Conservation (phyloP, 2,888 invertebrate species). For the Ochropleura plecta region DNA sequence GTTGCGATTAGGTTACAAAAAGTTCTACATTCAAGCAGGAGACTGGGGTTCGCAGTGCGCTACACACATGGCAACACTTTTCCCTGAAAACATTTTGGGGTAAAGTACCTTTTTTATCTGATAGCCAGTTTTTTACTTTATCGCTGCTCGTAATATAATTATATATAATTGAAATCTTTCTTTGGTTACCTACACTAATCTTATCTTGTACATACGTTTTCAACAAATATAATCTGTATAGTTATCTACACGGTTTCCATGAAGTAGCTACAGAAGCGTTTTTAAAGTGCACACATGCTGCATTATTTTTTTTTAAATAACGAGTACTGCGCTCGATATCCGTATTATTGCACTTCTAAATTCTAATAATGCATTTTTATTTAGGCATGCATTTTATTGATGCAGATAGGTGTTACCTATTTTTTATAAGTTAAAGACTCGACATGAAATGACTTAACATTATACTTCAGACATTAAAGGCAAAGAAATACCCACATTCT, state of each 20-base stretch:
- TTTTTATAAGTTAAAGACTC: too few species aligned
- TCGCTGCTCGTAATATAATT: background rate
- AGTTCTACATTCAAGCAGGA: slow-evolving; percentile 94
- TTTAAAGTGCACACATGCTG: background rate
- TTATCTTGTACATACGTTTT: slow-evolving; percentile 15
- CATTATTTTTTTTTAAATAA: background rate
- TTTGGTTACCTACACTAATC: background rate
- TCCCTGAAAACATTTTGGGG: slow-evolving; percentile 90
- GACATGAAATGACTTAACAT: background rate
- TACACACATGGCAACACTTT: slow-evolving; percentile 91
- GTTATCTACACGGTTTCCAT: background rate
- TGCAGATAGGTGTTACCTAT: too few species aligned
- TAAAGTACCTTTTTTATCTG: slow-evolving; percentile 65
- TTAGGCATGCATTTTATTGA: too few species aligned
- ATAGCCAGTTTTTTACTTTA: background rate
- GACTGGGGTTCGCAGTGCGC: slow-evolving; percentile 94
- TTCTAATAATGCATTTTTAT: background rate
- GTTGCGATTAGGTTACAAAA: slow-evolving; percentile 91
- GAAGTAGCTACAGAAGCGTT: background rate
- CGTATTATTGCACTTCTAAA: background rate
- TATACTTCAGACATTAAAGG: background rate
- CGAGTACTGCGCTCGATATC: too few species aligned
- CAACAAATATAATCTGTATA: background rate
- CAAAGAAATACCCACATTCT: background rate
- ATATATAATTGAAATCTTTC: slow-evolving; percentile 22